A percentile compares a stretch with the other conserved stretches of the same genome.
Evolutionary conservation across 2,113 vertebrate genomes (phyloP).

Genomic region (Ceyx cyanopectus): DNA sequence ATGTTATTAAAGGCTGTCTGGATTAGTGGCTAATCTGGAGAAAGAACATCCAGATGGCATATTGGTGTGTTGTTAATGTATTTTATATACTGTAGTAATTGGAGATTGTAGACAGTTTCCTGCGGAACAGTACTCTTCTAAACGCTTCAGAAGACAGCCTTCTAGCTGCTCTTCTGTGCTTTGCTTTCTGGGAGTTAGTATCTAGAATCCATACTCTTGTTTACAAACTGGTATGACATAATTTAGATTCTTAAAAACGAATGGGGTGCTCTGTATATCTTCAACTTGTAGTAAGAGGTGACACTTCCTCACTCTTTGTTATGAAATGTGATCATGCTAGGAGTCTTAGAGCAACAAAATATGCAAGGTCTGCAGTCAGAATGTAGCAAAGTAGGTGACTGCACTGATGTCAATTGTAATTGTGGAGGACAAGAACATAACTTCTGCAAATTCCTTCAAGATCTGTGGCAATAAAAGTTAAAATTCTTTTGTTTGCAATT

Average conservation of each 20-base stretch:
- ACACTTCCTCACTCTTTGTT: not conserved
- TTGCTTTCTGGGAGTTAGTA: not conserved
- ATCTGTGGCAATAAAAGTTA: not conserved
- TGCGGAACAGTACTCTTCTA: not conserved
- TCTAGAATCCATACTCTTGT: not conserved
- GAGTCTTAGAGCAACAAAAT: not conserved
- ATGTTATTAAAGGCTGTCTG: not conserved
- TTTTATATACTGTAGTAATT: not conserved
- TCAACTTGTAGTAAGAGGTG: not conserved
- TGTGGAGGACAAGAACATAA: not conserved
- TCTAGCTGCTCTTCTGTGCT: not conserved
- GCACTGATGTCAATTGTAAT: not conserved
- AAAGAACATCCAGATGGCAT: not conserved
- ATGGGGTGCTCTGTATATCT: not conserved
- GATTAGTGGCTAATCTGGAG: not conserved
- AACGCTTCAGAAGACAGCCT: not conserved
- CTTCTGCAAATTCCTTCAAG: not conserved
- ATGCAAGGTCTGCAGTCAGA: not conserved
- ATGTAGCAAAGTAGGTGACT: not conserved
- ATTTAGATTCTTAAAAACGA: not conserved
- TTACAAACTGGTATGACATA: not conserved
- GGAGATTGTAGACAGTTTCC: not conserved
- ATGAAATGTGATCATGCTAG: not conserved
- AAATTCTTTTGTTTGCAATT: fast-evolving
- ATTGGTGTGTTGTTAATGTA: not conserved